Evolutionary conservation across 2,113 vertebrate genomes (phyloP).

Genomic region (Eublepharis macularius): DNA sequence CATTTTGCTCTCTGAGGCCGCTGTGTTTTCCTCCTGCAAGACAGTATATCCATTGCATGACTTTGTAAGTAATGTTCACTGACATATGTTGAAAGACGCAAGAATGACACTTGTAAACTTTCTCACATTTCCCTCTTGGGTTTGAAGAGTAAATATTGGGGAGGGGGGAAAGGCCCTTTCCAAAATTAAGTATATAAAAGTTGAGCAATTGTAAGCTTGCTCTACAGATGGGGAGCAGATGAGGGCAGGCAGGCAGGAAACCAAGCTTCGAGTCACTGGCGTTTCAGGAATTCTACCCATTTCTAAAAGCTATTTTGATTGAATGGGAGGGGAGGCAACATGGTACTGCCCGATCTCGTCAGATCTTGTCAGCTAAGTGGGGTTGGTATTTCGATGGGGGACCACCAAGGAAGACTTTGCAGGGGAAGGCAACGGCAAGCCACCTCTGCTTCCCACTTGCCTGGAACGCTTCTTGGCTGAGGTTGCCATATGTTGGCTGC

Average conservation of each 20-base stretch:
- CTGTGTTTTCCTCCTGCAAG: neutral
- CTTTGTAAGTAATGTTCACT: neutral
- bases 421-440: too few relatives aligned
- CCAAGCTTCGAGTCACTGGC: conserved; percentile 24
- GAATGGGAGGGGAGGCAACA: too few relatives aligned
- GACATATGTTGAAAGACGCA: conserved; percentile 1
- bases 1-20: neutral
- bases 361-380: too few relatives aligned
- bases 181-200: conserved; percentile 9
- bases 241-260: conserved; percentile 14
- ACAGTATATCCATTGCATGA: neutral
- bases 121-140: neutral
- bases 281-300: neutral
- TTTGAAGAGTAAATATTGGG: neutral
- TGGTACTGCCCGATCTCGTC: too few relatives aligned
- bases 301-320: conserved; percentile 24
- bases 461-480: too few relatives aligned
- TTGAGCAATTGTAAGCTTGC: neutral
- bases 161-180: neutral
- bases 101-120: neutral
- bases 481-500: too few relatives aligned
- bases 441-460: too few relatives aligned
- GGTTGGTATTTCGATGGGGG: too few relatives aligned
- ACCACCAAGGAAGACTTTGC: too few relatives aligned
- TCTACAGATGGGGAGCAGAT: conserved; percentile 24